phyloP scores from a whole-genome alignment of 2,888 invertebrate genomes.

The Nudaria mundana region DNA sequence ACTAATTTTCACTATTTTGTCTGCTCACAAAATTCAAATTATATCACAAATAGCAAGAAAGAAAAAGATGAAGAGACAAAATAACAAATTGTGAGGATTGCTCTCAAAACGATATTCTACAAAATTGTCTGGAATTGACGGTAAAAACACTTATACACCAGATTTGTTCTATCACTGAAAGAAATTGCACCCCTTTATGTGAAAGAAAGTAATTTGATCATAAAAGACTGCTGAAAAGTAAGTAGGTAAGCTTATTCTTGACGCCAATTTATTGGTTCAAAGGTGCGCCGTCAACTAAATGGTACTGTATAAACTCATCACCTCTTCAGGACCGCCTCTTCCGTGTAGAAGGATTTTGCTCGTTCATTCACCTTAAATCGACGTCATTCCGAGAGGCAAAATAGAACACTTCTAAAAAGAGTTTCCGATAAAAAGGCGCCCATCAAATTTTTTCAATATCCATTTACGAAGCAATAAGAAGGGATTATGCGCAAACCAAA shows the following conservation, averaged over 20 bases:
- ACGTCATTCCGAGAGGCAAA: conserved; percentile 73
- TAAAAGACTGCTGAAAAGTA: conserved; percentile 51
- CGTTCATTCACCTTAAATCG: conserved; percentile 79
- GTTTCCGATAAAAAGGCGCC: conserved; percentile 63
- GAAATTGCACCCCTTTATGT: conserved; percentile 8
- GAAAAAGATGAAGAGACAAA: conserved; percentile 19
- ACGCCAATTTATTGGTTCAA: conserved; percentile 68
- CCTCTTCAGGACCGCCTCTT: conserved; percentile 74
- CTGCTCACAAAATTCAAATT: no score
- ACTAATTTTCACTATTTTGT: no score
- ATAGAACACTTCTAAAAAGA: conserved; percentile 74
- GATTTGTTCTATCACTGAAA: conserved; percentile 37
- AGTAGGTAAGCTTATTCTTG: conserved; percentile 52
- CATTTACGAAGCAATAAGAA: conserved; percentile 73
- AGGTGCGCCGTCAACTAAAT: conserved; percentile 72
- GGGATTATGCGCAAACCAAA: conserved; percentile 68
- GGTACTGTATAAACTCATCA: conserved; percentile 76
- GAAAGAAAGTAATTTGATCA: conserved; percentile 26
- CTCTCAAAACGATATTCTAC: conserved; percentile 28
- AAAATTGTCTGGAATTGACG: conserved; percentile 29
- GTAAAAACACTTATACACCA: conserved; percentile 33
- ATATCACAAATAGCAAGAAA: no score
- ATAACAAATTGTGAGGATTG: no score
- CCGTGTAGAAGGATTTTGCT: conserved; percentile 74
- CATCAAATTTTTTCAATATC: conserved; percentile 63